Base-by-base conservation (phyloP, 2,888 invertebrate genomes). In the Cosmorhoe ocellata region DNA sequence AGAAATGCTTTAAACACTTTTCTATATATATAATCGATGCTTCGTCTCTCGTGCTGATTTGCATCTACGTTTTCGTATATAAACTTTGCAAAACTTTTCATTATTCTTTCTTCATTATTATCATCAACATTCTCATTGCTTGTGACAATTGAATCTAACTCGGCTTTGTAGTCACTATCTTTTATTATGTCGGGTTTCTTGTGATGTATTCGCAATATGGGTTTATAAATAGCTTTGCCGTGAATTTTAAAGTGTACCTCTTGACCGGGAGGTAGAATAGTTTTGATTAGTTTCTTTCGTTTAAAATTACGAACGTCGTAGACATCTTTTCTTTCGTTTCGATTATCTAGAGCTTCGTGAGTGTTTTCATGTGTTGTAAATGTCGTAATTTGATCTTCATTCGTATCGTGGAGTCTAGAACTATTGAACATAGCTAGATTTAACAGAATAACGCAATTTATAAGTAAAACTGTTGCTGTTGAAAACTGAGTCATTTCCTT, bases 121-220 rank as follows among this genome's bases (percentile, higher is more conserved):
- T 18, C 4, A 18, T 2, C 2, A 18, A 4, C 18, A 18, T 4
- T 18, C 18, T 18, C 18, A 4, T 4, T 18, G 18, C 18, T 18
- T 18, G 18, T 18, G 18, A 18, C 18, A 18, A 18, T 18, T 18
- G 18, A 18, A 18, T 18, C 3, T 18, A 18, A 18, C 4, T 18
- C 4, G 3, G 18, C 18, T 2, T 6, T 53, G 11, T 4, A 22
- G 11, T 43, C 33, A 0, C 51, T 37, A 5, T 57, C 22, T 3
- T 45, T 22, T 11, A 24, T 4, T n/a, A 27, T 26, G 0, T 45
- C 43, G 1, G 59, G 59, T 47, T 50, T 63, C 6, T 37, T 60
- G 1, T 68, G 46, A 30, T 69, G 70, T 0, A 69, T 42, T 28
- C 69, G 63, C 0, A 62, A 13, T 11, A 73, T 12, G 0, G 76